Evolutionary conservation across 2,113 vertebrate genomes (phyloP), one percentile per base, ranked within the genome.

Genomic region (Pelvicachromis taeniatus): DNA sequence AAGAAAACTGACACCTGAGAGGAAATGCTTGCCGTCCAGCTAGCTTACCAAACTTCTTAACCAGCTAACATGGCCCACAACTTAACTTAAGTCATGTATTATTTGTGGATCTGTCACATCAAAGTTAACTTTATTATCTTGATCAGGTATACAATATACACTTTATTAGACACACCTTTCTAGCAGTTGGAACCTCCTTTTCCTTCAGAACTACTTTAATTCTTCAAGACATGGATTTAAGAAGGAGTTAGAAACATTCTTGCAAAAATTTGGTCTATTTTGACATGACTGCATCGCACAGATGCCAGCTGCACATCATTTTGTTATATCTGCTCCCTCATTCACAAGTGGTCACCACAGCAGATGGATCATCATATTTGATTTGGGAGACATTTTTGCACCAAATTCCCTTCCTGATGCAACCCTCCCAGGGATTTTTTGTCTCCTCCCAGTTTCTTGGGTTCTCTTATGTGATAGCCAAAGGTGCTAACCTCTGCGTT

Each of bases 51-150:
- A 65, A 40, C 11, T 65, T 40, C 61, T 65, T 65, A 38, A 65
- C 21, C 33, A 8, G 33, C 11, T 65, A 40, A 40, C 38, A 42
- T 68, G 4, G 11, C 61, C 7, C 61, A 68, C 40, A 40, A 14
- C 42, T 23, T n/a, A n/a, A n/a, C n/a, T 0, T 68, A 68, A 68
- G 35, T 68, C 35, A 0, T 68, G n/a, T 42, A 68, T 42, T 42
- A 23, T 68, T 6, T 23, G 3, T 68, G 12, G 12, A 40, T 68
- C 12, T 23, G 12, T 68, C 35, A 68, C 61, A 68, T 68, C 12
- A 68, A 68, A 68, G 2, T 68, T 40, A 21, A 42, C 35, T 68
- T 68, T 23, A 42, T 68, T 23, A 68, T 68, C 63, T 42, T 68
- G 12, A 42, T 68, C n/a, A 68, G n/a, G 4, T 68, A 68, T 14